A percentile compares a stretch with the other conserved stretches of the same genome.
Evolutionary conservation across 2,888 invertebrate genomes (phyloP).

Genomic region (Protodeltote pygarga): DNA sequence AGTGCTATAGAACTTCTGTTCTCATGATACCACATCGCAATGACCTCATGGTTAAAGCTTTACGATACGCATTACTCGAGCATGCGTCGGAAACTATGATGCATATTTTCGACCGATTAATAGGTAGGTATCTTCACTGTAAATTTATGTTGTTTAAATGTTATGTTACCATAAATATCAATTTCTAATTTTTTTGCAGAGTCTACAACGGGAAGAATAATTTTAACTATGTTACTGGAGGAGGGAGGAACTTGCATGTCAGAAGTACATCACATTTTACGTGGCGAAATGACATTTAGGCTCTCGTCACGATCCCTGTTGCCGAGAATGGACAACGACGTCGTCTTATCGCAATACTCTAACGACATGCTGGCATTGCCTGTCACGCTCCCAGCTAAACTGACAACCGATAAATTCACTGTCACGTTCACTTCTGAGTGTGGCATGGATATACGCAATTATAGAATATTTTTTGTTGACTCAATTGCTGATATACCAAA

Average conservation of each 20-base stretch:
- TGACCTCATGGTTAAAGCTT: slow-evolving; percentile 73
- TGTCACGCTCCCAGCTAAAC: slow-evolving; percentile 63
- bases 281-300: slow-evolving; percentile 61
- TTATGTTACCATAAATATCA: not conserved
- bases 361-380: slow-evolving; percentile 63
- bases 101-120: slow-evolving; percentile 70
- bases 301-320: slow-evolving; percentile 65
- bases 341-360: too few relatives aligned
- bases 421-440: slow-evolving; percentile 77
- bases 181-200: slow-evolving; percentile 59
- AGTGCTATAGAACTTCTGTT: slow-evolving; percentile 74
- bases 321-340: slow-evolving; percentile 64
- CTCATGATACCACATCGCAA: slow-evolving; percentile 77
- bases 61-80: slow-evolving; percentile 74
- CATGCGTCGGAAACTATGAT: slow-evolving; percentile 75
- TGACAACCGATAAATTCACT: slow-evolving; percentile 70
- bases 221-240: slow-evolving; percentile 69
- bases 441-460: slow-evolving; percentile 79
- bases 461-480: slow-evolving; percentile 70
- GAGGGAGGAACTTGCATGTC: slow-evolving; percentile 76
- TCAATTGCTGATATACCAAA: too few relatives aligned
- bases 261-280: slow-evolving; percentile 73
- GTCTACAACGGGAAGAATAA: slow-evolving; percentile 71
- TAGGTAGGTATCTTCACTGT: slow-evolving; percentile 61
- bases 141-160: not conserved